Evolutionary conservation across 2,113 vertebrate species (phyloP), one percentile per base, ranked within the genome.

Genomic region (Perca fluviatilis): DNA sequence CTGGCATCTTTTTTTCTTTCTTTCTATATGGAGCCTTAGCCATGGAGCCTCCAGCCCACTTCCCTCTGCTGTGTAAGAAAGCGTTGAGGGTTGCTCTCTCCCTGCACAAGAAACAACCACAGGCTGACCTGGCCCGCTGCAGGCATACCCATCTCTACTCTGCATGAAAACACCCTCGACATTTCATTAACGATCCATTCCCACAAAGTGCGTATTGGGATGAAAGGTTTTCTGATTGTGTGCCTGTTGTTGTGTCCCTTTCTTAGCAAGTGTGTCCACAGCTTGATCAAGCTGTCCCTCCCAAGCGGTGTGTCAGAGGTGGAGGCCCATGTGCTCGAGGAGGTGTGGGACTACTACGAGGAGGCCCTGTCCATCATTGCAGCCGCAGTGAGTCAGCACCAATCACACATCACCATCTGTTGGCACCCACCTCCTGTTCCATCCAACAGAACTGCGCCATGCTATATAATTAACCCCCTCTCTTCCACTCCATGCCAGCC

Each of bases 1-100:
- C 21, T 73, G 25, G 3, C 33, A 23, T 67, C 36, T 57, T 70
- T 61, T 65, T 74, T 76, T 53, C 10, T 11, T 43, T 43, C 2
- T 47, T 25, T 49, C 65, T 63, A 8, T 82, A 19, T 80, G 51
- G 54, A 99, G 98, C 93, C 0, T 88, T 99, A 90, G 95, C 97
- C 18, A 96, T 99, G 97, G 97, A 99, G 85, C 66, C 93, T 18
- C 98, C 98, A 62, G 97, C 96, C 80, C 64, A 96, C 82, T 97
- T 96, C 82, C 97, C 98, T 43, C 80, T 82, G 7, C 87, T 98
- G 53, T 97, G 96, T 82, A 96, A 96, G 92, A 97, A 95, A 85
- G 97, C 96, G 86, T 94, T 99, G 93, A 95, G 94, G 91, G 93
- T 86, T 23, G 96, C 96, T 27, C 89, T 99, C 14, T 92, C 91